Evolutionary conservation across 2,888 invertebrate species (phyloP), one percentile per base, ranked within the genome.

Genomic region (Drosophila gaucha): DNA sequence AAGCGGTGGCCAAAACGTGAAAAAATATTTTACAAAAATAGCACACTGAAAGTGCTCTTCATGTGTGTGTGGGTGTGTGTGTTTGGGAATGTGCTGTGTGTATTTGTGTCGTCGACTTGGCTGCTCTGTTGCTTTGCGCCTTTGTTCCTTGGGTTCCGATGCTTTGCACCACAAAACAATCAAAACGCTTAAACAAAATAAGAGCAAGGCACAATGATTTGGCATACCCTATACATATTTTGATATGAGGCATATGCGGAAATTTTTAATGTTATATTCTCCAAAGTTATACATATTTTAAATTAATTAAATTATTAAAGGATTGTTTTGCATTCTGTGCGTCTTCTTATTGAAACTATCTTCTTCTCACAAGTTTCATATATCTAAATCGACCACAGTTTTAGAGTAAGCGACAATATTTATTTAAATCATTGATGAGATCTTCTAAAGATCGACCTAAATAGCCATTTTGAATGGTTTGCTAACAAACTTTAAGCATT

Each of bases 121-220:
- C 49, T 73, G 83, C 86, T 78, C 54, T 60, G 69, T 54, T 64
- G 65, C 69, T 52, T 30, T 67, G 59, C 60, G 79, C 64, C 83
- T 75, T 74, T 85, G 86, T 67, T 59, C 67, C 58, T 20, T 54
- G 56, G 20, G 46, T 51, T 54, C 49, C 47, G 54, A 38, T 73
- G 54, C 31, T 50, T 64, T 57, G 73, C 46, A 57, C 20, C 56
- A 28, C 50, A 57, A 73, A 76, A 72, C 73, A 77, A 72, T 57
- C 52, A 66, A 70, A 77, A 44, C 51, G 52, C 56, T 71, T 56
- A 50, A 46, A 30, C 38, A 76, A 62, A 72, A 60, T 35, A 52
- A 22, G 12, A 28, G 22, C 22, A 47, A 16, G 18, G 14, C 28
- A 39, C 18, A 12, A 24, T 31, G 33, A 30, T 18, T 38, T 33